Conservation (phyloP, 23 tunicate genomes). For the Styela plicata region DNA sequence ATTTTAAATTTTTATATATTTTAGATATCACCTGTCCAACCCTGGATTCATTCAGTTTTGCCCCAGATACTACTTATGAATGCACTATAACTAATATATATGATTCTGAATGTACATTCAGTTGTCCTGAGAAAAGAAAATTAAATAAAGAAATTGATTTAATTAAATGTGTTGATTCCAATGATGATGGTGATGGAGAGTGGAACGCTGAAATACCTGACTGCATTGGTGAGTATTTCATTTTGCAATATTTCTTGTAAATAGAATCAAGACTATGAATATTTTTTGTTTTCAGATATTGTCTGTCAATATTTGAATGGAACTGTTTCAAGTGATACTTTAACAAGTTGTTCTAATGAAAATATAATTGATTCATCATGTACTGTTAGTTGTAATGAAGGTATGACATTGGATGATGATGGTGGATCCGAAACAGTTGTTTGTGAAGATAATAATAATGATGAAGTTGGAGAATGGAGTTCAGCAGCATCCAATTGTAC, state of each 20-base stretch:
- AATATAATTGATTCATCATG: constrained; percentile 1
- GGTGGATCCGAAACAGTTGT: background rate
- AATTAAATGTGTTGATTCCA: background rate
- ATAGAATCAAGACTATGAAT: no score
- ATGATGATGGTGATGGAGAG: constrained; percentile 5
- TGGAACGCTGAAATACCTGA: background rate
- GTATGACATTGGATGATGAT: constrained; percentile 5
- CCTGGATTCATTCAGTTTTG: background rate
- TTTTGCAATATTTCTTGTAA: no score
- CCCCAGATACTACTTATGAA: background rate
- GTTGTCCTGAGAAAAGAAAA: background rate
- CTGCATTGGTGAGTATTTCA: constrained; percentile 6
- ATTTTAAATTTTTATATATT: background rate
- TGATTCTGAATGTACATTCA: background rate
- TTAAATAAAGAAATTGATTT: background rate
- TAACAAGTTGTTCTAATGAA: background rate
- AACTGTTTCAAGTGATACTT: background rate
- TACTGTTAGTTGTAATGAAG: constrained; percentile 7
- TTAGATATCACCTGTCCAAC: constrained; percentile 1
- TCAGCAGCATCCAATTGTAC: constrained; percentile 6
- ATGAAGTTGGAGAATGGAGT: constrained; percentile 24
- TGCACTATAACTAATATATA: background rate
- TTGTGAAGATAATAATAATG: constrained; percentile 19
- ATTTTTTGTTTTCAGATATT: background rate
- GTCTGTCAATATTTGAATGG: background rate